Evolutionary conservation across 2,888 invertebrate genomes (phyloP).

Genomic region (Shargacucullia verbasci): DNA sequence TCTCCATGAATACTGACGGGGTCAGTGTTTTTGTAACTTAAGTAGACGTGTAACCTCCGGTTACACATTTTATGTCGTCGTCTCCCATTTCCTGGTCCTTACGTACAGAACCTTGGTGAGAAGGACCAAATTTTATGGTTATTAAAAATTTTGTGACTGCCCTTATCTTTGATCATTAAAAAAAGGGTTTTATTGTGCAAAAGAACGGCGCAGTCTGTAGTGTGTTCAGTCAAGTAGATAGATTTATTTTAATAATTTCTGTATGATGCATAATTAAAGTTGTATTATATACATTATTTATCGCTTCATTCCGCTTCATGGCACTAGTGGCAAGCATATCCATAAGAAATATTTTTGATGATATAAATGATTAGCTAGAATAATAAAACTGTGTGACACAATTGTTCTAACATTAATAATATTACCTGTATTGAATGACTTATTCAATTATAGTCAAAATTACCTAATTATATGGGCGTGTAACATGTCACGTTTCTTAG

Average conservation of each 20-base stretch:
- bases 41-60: conserved; percentile 26
- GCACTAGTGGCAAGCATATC: too few species aligned
- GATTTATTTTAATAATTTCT: conserved; percentile 22
- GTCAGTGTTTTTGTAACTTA: conserved; percentile 31
- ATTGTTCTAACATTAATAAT: too few species aligned
- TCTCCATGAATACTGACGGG: not conserved
- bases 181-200: conserved; percentile 53
- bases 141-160: conserved; percentile 56
- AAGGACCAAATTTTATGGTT: conserved; percentile 59
- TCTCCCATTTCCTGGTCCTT: conserved; percentile 56
- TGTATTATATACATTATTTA: not conserved
- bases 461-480: too few species aligned
- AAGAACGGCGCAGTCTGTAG: conserved; percentile 32
- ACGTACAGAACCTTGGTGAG: conserved; percentile 41
- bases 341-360: too few species aligned
- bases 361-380: too few species aligned
- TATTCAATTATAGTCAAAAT: too few species aligned
- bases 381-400: too few species aligned
- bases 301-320: too few species aligned
- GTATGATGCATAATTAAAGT: conserved; percentile 13
- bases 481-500: too few species aligned
- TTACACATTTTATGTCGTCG: conserved; percentile 56
- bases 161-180: conserved; percentile 58
- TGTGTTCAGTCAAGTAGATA: conserved; percentile 30
- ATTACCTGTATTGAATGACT: too few species aligned